These are phyloP conservation scores for Eucidaris tribuloides DNA, from an alignment of 35 echinoderm and acorn worm genomes.

Conservation along the genomic window DNA sequence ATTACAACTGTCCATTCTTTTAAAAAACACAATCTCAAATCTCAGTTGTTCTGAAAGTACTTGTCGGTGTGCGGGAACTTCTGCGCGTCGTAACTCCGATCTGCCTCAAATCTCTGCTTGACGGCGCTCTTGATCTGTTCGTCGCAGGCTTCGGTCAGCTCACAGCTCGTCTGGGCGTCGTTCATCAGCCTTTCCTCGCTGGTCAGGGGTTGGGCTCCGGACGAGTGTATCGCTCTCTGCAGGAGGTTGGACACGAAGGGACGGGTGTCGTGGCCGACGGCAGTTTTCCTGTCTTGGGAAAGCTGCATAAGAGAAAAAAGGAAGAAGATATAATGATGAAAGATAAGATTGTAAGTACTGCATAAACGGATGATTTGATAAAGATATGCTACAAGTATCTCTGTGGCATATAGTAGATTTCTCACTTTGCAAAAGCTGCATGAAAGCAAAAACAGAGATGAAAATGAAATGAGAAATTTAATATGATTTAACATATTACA, in stretches of 20 bases:
- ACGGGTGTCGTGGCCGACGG: constrained; percentile 38
- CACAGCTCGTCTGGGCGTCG: constrained; percentile 38
- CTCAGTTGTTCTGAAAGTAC: constrained; percentile 70
- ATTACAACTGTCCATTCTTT: too few species aligned
- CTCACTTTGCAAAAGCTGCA: too few species aligned
- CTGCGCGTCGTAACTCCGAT: constrained; percentile 68
- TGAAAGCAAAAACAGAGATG: too few species aligned
- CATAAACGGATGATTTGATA: too few species aligned
- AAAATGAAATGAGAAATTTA: too few species aligned
- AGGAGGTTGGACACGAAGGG: constrained; percentile 64
- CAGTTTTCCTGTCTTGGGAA: constrained; percentile 54
- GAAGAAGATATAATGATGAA: neutral
- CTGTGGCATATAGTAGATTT: too few species aligned
- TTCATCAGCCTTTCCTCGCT: constrained; percentile 41
- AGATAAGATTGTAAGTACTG: neutral
- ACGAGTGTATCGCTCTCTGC: constrained; percentile 53
- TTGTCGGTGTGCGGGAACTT: constrained; percentile 76
- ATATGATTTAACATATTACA: too few species aligned
- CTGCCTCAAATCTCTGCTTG: constrained; percentile 45
- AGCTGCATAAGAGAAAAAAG: constrained; percentile 52
- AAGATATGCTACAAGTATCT: too few species aligned
- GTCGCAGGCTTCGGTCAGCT: constrained; percentile 69
- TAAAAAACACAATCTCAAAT: too few species aligned
- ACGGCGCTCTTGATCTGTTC: constrained; percentile 82
- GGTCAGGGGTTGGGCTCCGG: constrained; percentile 50